Base-by-base conservation (phyloP, 2,113 vertebrate genomes). In the Lethenteron camtschaticum region DNA sequence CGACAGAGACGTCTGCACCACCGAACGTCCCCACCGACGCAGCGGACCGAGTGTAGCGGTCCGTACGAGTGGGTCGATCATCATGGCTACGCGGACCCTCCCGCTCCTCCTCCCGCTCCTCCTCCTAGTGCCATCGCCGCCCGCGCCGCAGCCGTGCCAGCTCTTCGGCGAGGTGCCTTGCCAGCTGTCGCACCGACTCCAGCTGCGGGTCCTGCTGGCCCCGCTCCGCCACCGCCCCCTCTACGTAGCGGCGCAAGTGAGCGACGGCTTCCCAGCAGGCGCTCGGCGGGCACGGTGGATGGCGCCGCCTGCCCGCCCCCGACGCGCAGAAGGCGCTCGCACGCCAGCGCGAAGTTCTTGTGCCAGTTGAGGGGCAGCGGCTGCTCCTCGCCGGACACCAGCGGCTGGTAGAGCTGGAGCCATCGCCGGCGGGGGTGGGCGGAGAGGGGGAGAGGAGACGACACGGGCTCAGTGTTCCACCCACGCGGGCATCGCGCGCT, bases 291-390 rank as follows among this genome's bases (percentile, higher is more conserved):
- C 72, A 76, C 60, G 41, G 41, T 3, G 41, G n/a, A n/a, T 1
- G 41, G 41, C 13, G 74, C 76, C 55, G 59, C 57, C 4, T 18
- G 11, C 60, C 59, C 13, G 18, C 55, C n/a, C 76, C 58, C 79
- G 1, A 84, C 82, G 72, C 78, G 86, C 68, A 96, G 78, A 78
- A 95, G 80, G 76, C 87, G 81, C 81, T 99, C 90, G 1, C 91
- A 90, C 68, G 87, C 86, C 11, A 96, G 83, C 13, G 88, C 94
- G 2, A 89, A 85, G 82, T 99, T 99, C 77, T 94, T 99, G 83
- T 96, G 88, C 91, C 94, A 99, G 74, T 92, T 99, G 71, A 84
- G 78, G 0, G 94, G 94, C 77, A 94, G 88, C 72, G 24, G n/a
- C 63, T 66, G 5, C 41, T 41, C 41, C 41, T 41, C 41, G 41